Percentiles rank a stretch among this genome's conserved stretches.
Evolutionary conservation across 2,113 vertebrate species (phyloP).

Genomic region (Andinoacara biseriatus): DNA sequence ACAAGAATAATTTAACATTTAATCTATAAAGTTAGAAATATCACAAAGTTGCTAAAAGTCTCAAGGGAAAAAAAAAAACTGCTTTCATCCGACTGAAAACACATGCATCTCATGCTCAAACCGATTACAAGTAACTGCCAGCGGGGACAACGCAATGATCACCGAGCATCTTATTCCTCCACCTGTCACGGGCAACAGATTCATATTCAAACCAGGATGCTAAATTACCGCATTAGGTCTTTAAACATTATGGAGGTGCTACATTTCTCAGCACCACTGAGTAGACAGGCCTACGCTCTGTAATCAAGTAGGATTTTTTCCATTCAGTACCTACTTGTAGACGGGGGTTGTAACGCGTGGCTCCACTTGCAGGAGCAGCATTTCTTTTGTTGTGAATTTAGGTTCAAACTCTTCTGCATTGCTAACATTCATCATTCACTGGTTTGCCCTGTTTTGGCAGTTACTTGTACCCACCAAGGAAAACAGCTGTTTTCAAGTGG

Average conservation of each 20-base stretch:
- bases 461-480: constrained; percentile 33
- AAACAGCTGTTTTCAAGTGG: constrained; percentile 7
- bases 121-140: constrained; percentile 53
- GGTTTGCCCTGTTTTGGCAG: constrained; percentile 39
- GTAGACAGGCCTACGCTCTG: neutral
- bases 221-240: constrained; percentile 9
- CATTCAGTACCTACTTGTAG: neutral
- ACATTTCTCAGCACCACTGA: constrained; percentile 3
- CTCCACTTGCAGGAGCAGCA: neutral
- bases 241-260: constrained; percentile 35
- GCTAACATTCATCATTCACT: neutral
- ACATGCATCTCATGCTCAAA: constrained; percentile 43
- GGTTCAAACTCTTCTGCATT: neutral
- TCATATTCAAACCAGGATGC: neutral
- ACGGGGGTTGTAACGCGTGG: neutral
- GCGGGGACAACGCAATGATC: constrained; percentile 12
- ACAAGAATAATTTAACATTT: constrained; percentile 14
- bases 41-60: constrained; percentile 4
- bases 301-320: neutral
- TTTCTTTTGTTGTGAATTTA: neutral
- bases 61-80: neutral
- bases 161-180: constrained; percentile 8
- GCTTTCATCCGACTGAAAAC: constrained; percentile 19
- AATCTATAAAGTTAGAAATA: constrained; percentile 19
- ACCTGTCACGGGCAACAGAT: neutral